Conservation (phyloP, 2,113 vertebrate species). For the Hystrix brachyura region DNA sequence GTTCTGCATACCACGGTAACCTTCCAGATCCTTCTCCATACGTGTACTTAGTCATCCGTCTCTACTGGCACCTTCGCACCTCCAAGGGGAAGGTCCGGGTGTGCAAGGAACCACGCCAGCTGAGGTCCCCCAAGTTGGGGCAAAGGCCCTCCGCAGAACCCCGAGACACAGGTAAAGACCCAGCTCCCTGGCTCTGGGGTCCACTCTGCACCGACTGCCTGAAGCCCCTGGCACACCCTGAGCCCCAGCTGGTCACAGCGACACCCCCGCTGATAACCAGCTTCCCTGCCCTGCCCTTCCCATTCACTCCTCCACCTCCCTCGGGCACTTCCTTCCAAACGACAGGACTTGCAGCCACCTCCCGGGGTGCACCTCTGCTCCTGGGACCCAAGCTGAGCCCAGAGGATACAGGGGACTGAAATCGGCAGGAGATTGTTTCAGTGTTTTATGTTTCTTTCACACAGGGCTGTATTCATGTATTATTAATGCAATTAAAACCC, state of each 20-base stretch:
- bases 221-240: neutral
- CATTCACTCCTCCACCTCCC: neutral
- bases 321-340: neutral
- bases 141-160: neutral
- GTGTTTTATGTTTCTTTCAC: constrained; percentile 11
- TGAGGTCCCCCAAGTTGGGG: neutral
- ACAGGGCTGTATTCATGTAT: constrained; percentile 31
- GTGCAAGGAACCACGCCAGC: neutral
- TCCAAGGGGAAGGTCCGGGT: neutral
- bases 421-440: neutral
- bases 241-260: neutral
- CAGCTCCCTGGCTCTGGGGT: neutral
- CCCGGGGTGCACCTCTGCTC: neutral
- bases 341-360: neutral
- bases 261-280: neutral
- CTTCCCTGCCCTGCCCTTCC: neutral
- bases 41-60: neutral
- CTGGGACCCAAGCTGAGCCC: neutral
- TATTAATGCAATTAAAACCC: constrained; percentile 72
- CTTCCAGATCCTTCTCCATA: constrained; percentile 44
- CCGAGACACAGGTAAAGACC: neutral
- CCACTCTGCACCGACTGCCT: neutral
- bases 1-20: constrained; percentile 14
- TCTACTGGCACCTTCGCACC: neutral
- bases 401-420: neutral